Percentiles rank a stretch among this genome's conserved stretches.
These are phyloP conservation scores for Drymodes brunneopygia DNA, from an alignment of 2,113 vertebrate species.

Conservation along the genomic window DNA sequence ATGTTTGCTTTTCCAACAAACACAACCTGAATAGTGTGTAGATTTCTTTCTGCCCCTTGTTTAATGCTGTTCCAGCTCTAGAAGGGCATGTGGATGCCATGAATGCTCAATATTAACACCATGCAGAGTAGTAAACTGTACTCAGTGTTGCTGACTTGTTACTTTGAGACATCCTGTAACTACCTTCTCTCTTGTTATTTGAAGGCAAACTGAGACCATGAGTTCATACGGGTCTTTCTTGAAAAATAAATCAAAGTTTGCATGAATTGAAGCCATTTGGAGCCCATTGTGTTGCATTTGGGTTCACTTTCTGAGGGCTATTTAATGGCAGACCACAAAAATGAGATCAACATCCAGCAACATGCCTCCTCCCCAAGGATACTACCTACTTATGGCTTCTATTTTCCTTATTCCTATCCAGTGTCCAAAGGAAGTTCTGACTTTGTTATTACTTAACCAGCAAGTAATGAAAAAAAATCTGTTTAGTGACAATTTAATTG, in stretches of 20 bases:
- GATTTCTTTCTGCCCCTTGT: not conserved
- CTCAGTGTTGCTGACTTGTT: not conserved
- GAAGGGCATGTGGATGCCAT: not conserved
- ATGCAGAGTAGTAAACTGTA: not conserved
- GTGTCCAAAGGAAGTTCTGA: not conserved
- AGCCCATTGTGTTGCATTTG: not conserved
- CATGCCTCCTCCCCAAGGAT: not conserved
- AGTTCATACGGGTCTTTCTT: not conserved
- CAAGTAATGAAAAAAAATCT: not conserved
- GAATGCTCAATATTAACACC: not conserved
- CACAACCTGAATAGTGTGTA: not conserved
- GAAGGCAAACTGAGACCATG: not conserved
- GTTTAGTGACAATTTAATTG: not conserved
- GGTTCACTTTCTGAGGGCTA: not conserved
- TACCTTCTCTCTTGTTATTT: not conserved
- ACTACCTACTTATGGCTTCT: not conserved
- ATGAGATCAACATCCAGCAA: not conserved
- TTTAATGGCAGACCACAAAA: not conserved
- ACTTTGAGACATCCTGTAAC: not conserved
- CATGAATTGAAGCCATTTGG: not conserved
- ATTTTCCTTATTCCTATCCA: not conserved
- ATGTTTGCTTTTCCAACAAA: not conserved
- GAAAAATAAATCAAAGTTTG: not conserved
- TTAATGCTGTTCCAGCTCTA: not conserved
- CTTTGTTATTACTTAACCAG: not conserved